A percentile compares a stretch with the other conserved stretches of the same genome.
These are phyloP conservation scores for Camponotus floridanus DNA, from an alignment of 1,140 invertebrate species.

Conservation along the genomic window DNA sequence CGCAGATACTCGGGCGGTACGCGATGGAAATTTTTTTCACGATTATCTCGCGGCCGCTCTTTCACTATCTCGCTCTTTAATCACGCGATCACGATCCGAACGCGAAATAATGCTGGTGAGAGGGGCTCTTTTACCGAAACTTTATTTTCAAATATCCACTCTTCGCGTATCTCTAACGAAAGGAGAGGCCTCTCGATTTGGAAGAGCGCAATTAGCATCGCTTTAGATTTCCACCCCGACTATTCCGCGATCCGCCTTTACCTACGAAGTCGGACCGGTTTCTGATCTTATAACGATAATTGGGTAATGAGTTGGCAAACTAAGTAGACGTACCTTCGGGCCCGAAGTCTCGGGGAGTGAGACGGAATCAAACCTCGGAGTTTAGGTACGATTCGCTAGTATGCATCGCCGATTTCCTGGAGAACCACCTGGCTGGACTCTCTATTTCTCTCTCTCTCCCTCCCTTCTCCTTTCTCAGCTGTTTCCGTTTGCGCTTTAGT, in stretches of 20 bases:
- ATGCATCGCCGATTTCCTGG: slow-evolving; percentile 53
- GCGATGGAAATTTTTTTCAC: not conserved
- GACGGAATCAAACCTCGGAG: slow-evolving; percentile 62
- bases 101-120: not conserved
- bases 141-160: slow-evolving; percentile 47
- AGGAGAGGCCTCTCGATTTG: slow-evolving; percentile 9
- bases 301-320: slow-evolving; percentile 74
- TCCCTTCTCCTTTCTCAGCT: slow-evolving; percentile 1
- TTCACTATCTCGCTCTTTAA: too few relatives aligned
- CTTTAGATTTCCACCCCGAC: slow-evolving; percentile 51
- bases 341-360: slow-evolving; percentile 36
- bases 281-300: slow-evolving; percentile 67
- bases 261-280: slow-evolving; percentile 51
- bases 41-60: not conserved
- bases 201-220: slow-evolving; percentile 56
- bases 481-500: slow-evolving; percentile 67
- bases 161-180: slow-evolving; percentile 28
- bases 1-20: not conserved
- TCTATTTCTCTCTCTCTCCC: not conserved
- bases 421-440: slow-evolving; percentile 43
- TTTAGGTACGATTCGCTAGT: slow-evolving; percentile 65
- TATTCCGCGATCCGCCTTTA: slow-evolving; percentile 36
- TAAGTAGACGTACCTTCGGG: slow-evolving; percentile 69
- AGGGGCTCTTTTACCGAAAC: not conserved
- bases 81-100: not conserved